Base-by-base conservation (phyloP, 2,113 vertebrate species). In the Orientallactaga bullata region DNA sequence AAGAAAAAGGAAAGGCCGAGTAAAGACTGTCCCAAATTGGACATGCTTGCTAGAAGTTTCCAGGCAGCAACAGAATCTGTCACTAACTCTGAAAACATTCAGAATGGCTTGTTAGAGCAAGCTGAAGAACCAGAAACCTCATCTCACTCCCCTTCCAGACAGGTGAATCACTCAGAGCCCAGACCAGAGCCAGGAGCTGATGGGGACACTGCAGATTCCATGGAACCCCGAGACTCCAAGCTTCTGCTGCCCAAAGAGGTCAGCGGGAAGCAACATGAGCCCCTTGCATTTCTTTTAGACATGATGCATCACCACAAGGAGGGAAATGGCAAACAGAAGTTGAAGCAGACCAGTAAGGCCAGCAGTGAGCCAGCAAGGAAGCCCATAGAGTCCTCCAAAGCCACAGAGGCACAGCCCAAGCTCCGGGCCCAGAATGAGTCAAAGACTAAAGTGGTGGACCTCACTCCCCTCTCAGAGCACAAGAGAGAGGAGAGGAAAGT, bases 1-100 rank as follows among this genome's bases (percentile, higher is more conserved):
- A 99, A 99, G 98, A 99, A 98, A 98, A 99, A 99, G 96, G 99
- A 99, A 37, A 98, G 98, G 94, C 97, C 98, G 3, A 98, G 83
- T 69, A 98, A 98, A 97, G 99, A 99, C 97, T 98, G 98, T 94
- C 97, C 65, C 42, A 99, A 92, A 96, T 93, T 96, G 85, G 98
- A 97, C 80, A 85, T 97, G 96, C 98, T 97, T 5, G 82, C 97
- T 30, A 95, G 97, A 78, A 98, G 98, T 97, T 98, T 98, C 69
- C 98, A 98, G 97, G 97, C 98, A 51, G 98, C 98, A 60, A 97
- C 98, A 94, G 99, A 99, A 88, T 95, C 99, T 37, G 98, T 98
- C 76, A 98, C 99, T 81, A 97, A 97, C 2, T 66, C 99, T 0
- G 98, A 99, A 88, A 98, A 98, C 93, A 94, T 99, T 94, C 99